These are phyloP conservation scores for Caenorhabditis tropicalis DNA, from an alignment of 1,140 invertebrate species.

Conservation along the genomic window DNA sequence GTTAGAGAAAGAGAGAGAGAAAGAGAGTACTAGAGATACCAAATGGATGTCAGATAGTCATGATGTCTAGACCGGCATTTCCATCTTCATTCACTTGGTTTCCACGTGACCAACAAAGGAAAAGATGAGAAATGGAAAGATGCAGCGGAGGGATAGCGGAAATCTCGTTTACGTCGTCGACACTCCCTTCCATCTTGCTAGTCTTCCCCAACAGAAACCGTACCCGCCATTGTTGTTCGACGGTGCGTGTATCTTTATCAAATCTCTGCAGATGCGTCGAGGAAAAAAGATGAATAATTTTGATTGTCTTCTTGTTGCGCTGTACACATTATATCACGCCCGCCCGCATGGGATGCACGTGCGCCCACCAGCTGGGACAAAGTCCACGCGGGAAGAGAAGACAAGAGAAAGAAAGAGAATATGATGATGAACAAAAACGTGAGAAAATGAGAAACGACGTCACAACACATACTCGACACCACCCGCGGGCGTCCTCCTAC, in stretches of 20 bases:
- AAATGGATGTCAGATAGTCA: background rate
- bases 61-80: constrained; percentile 34
- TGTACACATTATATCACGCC: background rate
- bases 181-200: background rate
- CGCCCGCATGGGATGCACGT: constrained; percentile 24
- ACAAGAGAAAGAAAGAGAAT: no score
- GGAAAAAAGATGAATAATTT: constrained; percentile 19
- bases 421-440: constrained; percentile 8
- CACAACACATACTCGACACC: background rate
- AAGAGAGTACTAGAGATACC: background rate
- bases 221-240: constrained; percentile 6
- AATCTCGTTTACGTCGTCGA: background rate
- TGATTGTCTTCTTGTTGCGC: constrained; percentile 8
- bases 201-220: constrained; percentile 11
- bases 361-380: background rate
- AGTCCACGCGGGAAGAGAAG: background rate
- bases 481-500: background rate
- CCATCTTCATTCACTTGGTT: constrained; percentile 11
- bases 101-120: background rate
- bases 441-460: constrained; percentile 43
- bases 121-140: constrained; percentile 2
- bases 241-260: constrained; percentile 24
- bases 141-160: background rate
- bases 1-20: background rate
- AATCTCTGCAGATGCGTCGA: background rate